phyloP scores from a whole-genome alignment of 2,113 vertebrate genomes.

The Casuarius casuarius region DNA sequence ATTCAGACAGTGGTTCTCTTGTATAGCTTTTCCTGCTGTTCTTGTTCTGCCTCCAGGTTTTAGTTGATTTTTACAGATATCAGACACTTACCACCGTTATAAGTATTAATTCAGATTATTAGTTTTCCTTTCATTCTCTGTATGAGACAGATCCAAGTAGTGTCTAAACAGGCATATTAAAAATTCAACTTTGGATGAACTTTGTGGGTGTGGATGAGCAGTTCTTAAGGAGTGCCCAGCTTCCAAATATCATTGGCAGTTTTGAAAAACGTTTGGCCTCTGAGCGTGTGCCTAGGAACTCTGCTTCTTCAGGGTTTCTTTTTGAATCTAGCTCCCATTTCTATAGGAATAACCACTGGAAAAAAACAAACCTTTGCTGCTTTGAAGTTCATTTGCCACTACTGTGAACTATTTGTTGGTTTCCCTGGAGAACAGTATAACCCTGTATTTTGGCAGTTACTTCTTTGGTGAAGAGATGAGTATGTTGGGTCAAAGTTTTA shows the following conservation, averaged over 20 bases:
- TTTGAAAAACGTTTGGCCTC: background rate
- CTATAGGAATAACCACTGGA: background rate
- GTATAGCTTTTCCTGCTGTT: background rate
- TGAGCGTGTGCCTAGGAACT: background rate
- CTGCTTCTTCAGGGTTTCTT: background rate
- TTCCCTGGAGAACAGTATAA: background rate
- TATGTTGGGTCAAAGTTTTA: background rate
- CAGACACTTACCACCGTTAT: fast-evolving
- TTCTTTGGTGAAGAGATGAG: background rate
- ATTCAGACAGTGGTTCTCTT: background rate
- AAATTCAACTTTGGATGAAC: slow-evolving; percentile 15
- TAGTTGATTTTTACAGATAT: background rate
- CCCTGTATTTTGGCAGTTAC: background rate
- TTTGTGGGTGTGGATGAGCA: background rate
- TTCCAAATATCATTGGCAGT: background rate
- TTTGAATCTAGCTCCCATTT: background rate
- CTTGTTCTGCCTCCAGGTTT: background rate
- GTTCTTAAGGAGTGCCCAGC: background rate
- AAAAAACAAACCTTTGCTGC: background rate
- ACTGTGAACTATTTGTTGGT: background rate
- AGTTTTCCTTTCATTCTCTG: background rate
- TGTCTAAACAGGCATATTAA: background rate
- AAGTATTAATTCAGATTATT: background rate
- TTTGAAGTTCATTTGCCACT: background rate
- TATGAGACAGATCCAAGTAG: background rate